phyloP scores from a whole-genome alignment of 2,888 invertebrate species.

The Pammene fasciana region DNA sequence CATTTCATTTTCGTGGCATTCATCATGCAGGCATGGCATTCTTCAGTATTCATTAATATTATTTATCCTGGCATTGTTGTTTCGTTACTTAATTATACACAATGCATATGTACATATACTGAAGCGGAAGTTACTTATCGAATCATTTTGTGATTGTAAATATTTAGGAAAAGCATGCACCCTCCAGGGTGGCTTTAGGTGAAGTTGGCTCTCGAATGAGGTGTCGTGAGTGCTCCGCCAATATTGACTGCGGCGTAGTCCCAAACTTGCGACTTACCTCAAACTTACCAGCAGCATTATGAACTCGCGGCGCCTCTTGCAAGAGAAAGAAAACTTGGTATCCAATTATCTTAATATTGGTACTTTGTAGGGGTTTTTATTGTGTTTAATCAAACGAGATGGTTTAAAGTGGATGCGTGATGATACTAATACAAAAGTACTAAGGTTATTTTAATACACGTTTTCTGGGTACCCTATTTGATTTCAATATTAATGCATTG shows the following conservation, averaged over 20 bases:
- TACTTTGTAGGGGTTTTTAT: not conserved
- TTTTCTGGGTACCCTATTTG: too few relatives aligned
- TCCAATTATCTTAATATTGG: not conserved
- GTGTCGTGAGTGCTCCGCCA: slow-evolving; percentile 61
- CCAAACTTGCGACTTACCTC: slow-evolving; percentile 56
- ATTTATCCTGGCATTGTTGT: too few relatives aligned
- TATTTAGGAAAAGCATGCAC: slow-evolving; percentile 61
- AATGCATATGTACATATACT: too few relatives aligned
- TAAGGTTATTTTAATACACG: too few relatives aligned
- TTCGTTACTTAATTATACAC: too few relatives aligned
- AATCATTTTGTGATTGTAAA: slow-evolving; percentile 43
- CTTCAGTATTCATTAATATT: too few relatives aligned
- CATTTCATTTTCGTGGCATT: too few relatives aligned
- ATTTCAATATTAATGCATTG: too few relatives aligned
- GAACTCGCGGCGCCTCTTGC: slow-evolving; percentile 49
- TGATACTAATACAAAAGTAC: too few relatives aligned
- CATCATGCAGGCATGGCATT: too few relatives aligned
- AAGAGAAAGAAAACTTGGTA: not conserved
- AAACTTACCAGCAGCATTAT: slow-evolving; percentile 47
- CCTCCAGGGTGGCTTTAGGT: slow-evolving; percentile 62
- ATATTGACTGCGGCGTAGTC: slow-evolving; percentile 63
- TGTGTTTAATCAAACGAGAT: too few relatives aligned
- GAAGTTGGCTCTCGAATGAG: slow-evolving; percentile 55
- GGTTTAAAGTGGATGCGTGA: too few relatives aligned
- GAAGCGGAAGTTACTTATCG: not conserved